Percentiles rank a stretch among this genome's conserved stretches.
Evolutionary conservation across 2,113 vertebrate genomes (phyloP).

Genomic region (Takifugu bimaculatus): DNA sequence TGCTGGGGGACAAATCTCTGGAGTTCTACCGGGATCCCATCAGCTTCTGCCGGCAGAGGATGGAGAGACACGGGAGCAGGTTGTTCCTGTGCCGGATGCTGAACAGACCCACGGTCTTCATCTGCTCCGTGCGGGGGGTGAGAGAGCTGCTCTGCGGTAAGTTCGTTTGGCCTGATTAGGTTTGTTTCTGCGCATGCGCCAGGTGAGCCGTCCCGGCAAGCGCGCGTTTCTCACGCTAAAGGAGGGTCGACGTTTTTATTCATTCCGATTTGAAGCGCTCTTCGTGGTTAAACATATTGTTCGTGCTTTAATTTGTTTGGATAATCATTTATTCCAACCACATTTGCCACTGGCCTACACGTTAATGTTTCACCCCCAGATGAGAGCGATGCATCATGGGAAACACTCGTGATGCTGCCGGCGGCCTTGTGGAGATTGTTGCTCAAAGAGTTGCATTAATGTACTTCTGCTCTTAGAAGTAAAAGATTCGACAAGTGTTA

Average conservation of each 20-base stretch:
- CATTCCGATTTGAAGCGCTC: too few species aligned
- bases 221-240: too few species aligned
- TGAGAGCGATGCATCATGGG: conserved; percentile 38
- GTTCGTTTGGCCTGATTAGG: too few species aligned
- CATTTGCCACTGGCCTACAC: too few species aligned
- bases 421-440: not conserved
- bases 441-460: not conserved
- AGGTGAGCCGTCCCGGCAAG: not conserved
- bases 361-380: not conserved
- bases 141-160: conserved; percentile 63
- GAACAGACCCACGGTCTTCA: conserved; percentile 65
- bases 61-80: conserved; percentile 57
- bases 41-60: conserved; percentile 53
- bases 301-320: too few species aligned
- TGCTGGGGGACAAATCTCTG: conserved; percentile 67
- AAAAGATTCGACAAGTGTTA: too few species aligned
- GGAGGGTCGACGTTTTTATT: too few species aligned
- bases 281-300: too few species aligned
- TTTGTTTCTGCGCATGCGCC: not conserved
- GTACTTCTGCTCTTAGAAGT: not conserved
- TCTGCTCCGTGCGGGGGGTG: conserved; percentile 63
- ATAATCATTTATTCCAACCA: too few species aligned
- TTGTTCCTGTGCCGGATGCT: conserved; percentile 62
- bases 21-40: conserved; percentile 71
- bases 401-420: conserved; percentile 35